Percentiles rank a stretch among this genome's conserved stretches.
These are phyloP conservation scores for Epinotia bilunana DNA, from an alignment of 2,888 invertebrate species.

Conservation along the genomic window DNA sequence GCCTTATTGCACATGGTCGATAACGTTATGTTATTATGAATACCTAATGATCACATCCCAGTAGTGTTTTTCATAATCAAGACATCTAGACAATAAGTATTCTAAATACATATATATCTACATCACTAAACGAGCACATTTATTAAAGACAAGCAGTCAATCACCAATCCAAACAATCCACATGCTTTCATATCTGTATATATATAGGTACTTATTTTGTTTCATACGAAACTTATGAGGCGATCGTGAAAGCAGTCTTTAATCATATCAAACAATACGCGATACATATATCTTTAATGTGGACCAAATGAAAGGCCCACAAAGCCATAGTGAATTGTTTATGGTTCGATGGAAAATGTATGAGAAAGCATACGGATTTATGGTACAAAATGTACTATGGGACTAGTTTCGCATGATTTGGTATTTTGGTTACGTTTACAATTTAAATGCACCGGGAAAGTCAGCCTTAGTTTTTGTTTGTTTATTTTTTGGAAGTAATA, in stretches of 20 bases:
- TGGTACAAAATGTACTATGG: slow-evolving; percentile 47
- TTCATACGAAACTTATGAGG: slow-evolving; percentile 41
- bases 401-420: slow-evolving; percentile 49
- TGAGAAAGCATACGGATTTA: slow-evolving; percentile 45
- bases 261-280: slow-evolving; percentile 49
- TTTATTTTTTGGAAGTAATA: no score
- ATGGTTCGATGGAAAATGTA: slow-evolving; percentile 51
- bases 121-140: slow-evolving; percentile 8
- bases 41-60: not conserved
- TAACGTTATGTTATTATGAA: not conserved
- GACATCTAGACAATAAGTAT: not conserved
- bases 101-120: not conserved
- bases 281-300: slow-evolving; percentile 47
- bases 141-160: slow-evolving; percentile 22
- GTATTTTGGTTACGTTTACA: slow-evolving; percentile 46
- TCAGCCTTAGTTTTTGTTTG: not conserved
- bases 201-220: slow-evolving; percentile 23
- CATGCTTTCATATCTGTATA: slow-evolving; percentile 23
- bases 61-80: not conserved
- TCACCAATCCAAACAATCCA: slow-evolving; percentile 27
- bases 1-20: not conserved
- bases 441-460: slow-evolving; percentile 21
- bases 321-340: slow-evolving; percentile 51
- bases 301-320: slow-evolving; percentile 50
- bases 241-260: slow-evolving; percentile 46